Conservation (phyloP, 2,888 invertebrate species). For the Melitaea athalia region DNA sequence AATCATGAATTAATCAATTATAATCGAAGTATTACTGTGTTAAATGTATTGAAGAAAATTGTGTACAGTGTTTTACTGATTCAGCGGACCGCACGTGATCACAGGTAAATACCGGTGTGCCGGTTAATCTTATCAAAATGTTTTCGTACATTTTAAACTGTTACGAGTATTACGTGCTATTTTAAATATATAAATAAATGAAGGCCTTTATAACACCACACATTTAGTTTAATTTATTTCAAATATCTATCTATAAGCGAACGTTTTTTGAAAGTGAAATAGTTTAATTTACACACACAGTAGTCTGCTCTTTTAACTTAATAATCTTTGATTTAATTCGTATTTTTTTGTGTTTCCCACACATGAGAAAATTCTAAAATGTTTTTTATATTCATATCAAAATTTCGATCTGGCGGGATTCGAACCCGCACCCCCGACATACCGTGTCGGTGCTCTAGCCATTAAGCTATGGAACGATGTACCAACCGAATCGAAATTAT, state of each 20-base stretch:
- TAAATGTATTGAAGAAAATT: slow-evolving; percentile 15
- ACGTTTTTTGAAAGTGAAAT: background rate
- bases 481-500: too few relatives aligned
- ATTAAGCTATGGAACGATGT: too few relatives aligned
- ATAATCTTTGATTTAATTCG: too few relatives aligned
- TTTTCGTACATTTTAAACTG: slow-evolving; percentile 6
- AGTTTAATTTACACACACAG: too few relatives aligned
- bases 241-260: background rate
- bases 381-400: too few relatives aligned
- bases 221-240: too few relatives aligned
- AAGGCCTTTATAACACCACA: background rate
- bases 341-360: too few relatives aligned
- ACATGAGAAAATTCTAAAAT: too few relatives aligned
- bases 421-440: too few relatives aligned
- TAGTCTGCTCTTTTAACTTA: too few relatives aligned
- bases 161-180: background rate
- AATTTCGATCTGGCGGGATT: too few relatives aligned
- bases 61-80: slow-evolving; percentile 23
- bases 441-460: too few relatives aligned
- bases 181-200: background rate
- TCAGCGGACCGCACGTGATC: slow-evolving; percentile 31
- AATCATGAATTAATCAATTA: slow-evolving; percentile 25
- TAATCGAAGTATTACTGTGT: slow-evolving; percentile 7
- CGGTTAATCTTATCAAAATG: slow-evolving; percentile 25
- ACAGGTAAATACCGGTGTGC: slow-evolving; percentile 43